Evolutionary conservation across 2,888 invertebrate species (phyloP).

Genomic region (Cheilosia grossa): DNA sequence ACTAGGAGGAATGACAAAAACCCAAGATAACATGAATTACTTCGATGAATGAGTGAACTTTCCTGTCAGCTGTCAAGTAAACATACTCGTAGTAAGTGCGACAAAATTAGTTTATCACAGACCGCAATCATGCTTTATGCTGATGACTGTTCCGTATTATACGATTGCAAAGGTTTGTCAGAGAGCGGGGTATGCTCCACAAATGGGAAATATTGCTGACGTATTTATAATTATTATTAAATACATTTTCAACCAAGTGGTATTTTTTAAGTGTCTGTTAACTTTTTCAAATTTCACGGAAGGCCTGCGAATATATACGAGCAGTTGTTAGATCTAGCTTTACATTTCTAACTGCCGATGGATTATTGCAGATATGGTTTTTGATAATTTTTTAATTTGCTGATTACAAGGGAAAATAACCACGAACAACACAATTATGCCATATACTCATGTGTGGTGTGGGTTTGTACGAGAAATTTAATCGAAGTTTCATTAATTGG

Average conservation of each 20-base stretch:
- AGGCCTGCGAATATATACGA: not conserved
- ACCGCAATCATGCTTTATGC: slow-evolving; percentile 34
- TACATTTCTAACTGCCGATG: not conserved
- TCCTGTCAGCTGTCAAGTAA: slow-evolving; percentile 10
- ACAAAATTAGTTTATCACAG: slow-evolving; percentile 38
- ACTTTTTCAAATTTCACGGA: not conserved
- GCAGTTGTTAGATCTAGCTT: slow-evolving; percentile 11
- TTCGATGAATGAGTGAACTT: slow-evolving; percentile 27
- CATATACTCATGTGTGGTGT: no score
- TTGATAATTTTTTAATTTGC: slow-evolving; percentile 1
- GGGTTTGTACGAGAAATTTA: no score
- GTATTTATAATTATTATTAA: slow-evolving; percentile 57
- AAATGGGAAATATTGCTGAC: slow-evolving; percentile 46
- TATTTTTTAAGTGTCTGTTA: not conserved
- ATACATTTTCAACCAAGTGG: slow-evolving; percentile 43
- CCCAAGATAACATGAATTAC: slow-evolving; percentile 37
- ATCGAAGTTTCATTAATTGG: no score
- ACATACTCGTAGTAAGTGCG: slow-evolving; percentile 7
- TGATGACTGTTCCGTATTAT: slow-evolving; percentile 23
- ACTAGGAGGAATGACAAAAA: slow-evolving; percentile 14
- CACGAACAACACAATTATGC: not conserved
- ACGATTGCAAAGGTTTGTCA: slow-evolving; percentile 8
- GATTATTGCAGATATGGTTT: not conserved
- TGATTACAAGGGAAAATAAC: not conserved
- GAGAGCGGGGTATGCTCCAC: not conserved